Conservation (phyloP, 2,888 invertebrate species). For the Sisyra nigra region DNA sequence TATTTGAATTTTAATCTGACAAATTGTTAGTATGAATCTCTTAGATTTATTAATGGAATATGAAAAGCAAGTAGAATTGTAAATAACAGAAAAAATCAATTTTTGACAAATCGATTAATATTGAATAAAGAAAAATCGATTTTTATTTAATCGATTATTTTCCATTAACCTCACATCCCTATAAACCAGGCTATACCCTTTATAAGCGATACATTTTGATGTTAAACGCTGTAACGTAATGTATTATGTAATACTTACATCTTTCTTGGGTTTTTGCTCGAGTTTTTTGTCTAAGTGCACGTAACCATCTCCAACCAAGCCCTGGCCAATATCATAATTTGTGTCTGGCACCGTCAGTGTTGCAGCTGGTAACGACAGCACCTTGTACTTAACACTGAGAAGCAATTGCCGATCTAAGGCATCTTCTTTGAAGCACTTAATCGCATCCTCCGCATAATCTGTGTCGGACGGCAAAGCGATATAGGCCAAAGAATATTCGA, state of each 20-base stretch:
- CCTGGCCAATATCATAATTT: conserved; percentile 53
- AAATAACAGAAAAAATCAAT: too few relatives aligned
- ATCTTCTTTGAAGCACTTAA: conserved; percentile 44
- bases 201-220: too few relatives aligned
- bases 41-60: too few relatives aligned
- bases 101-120: too few relatives aligned
- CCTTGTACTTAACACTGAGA: conserved; percentile 69
- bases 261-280: conserved; percentile 44
- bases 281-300: conserved; percentile 48
- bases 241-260: conserved; percentile 41
- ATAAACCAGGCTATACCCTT: too few relatives aligned
- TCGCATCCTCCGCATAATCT: conserved; percentile 64
- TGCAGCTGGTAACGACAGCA: conserved; percentile 36
- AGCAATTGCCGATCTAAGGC: conserved; percentile 58
- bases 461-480: conserved; percentile 70
- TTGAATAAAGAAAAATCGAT: too few relatives aligned
- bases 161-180: too few relatives aligned
- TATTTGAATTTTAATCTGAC: too few relatives aligned
- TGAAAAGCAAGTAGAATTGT: too few relatives aligned
- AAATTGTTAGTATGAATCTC: too few relatives aligned
- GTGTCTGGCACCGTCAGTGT: conserved; percentile 32
- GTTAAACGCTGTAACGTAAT: too few relatives aligned
- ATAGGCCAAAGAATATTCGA: conserved; percentile 76
- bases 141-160: too few relatives aligned
- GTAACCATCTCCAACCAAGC: conserved; percentile 72